A percentile compares a stretch with the other conserved stretches of the same genome.
phyloP scores from a whole-genome alignment of 1,140 invertebrate genomes.

The Drosophila mojavensis region DNA sequence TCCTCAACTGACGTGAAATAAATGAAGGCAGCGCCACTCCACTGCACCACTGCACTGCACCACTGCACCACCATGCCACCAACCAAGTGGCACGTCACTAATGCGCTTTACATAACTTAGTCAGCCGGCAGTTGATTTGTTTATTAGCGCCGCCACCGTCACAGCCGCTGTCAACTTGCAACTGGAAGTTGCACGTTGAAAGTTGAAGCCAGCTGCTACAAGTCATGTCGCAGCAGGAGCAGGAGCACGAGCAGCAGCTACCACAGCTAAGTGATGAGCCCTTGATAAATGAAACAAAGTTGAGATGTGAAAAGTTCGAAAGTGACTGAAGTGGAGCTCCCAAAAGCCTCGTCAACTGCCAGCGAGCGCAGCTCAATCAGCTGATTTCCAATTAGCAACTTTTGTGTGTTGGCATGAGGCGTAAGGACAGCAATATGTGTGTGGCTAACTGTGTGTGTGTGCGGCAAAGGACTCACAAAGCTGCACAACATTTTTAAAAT shows the following conservation, averaged over 20 bases:
- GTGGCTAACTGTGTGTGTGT: no score
- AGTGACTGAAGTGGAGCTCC: no score
- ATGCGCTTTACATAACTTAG: conserved; percentile 67
- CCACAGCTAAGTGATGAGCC: conserved; percentile 31
- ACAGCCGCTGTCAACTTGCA: background rate
- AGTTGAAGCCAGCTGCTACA: conserved; percentile 27
- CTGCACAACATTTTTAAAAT: no score
- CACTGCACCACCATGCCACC: background rate
- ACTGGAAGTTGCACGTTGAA: conserved; percentile 6
- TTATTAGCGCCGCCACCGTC: conserved; percentile 22
- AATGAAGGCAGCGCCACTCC: conserved; percentile 50
- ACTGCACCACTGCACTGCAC: background rate
- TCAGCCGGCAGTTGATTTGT: conserved; percentile 49
- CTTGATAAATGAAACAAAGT: conserved; percentile 60
- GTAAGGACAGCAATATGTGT: no score
- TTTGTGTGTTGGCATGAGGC: background rate
- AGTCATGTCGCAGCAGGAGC: no score
- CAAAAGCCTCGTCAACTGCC: background rate
- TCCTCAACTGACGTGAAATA: conserved; percentile 57
- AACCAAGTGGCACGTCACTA: conserved; percentile 21
- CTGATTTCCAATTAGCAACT: background rate
- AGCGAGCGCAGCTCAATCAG: background rate
- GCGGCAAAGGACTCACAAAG: no score
- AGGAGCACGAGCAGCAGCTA: no score
- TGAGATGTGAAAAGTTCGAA: conserved; percentile 50